A percentile compares a stretch with the other conserved stretches of the same genome.
Evolutionary conservation across 2,797 vertebrate species (phyloP).

Genomic region (Hoplostethus atlanticus): DNA sequence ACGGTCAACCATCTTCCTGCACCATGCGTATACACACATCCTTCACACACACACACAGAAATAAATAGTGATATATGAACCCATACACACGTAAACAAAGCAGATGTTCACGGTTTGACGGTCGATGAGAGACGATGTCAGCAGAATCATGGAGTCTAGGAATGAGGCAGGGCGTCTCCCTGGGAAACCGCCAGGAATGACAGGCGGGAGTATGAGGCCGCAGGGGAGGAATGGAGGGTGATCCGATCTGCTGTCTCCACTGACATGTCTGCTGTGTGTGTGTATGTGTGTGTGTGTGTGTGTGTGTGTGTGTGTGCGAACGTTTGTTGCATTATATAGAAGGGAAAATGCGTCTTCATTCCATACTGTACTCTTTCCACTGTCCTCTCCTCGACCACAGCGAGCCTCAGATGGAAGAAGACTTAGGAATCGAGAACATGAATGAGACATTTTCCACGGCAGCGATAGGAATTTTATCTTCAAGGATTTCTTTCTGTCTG

Average conservation of each 20-base stretch:
- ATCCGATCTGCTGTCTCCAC: background rate
- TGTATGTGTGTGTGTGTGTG: constrained; percentile 1
- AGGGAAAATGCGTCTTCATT: constrained; percentile 6
- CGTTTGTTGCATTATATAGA: background rate
- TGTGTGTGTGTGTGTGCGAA: background rate
- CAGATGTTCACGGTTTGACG: background rate
- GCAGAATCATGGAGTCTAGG: background rate
- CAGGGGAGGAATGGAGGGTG: background rate
- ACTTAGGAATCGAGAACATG: background rate
- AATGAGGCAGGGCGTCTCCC: background rate
- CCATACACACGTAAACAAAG: background rate
- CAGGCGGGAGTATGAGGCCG: constrained; percentile 7
- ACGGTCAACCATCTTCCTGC: background rate
- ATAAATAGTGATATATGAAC: constrained; percentile 5
- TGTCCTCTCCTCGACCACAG: background rate
- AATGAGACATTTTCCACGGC: constrained; percentile 18
- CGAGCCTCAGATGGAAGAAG: constrained; percentile 16
- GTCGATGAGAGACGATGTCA: constrained; percentile 1
- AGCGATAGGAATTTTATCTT: background rate
- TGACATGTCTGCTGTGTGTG: background rate
- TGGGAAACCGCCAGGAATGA: background rate
- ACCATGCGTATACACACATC: background rate
- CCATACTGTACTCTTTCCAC: background rate
- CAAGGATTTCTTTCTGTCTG: constrained; percentile 9
- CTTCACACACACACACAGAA: background rate